Conservation (phyloP, 2,113 vertebrate species). For the Pithys albifrons region DNA sequence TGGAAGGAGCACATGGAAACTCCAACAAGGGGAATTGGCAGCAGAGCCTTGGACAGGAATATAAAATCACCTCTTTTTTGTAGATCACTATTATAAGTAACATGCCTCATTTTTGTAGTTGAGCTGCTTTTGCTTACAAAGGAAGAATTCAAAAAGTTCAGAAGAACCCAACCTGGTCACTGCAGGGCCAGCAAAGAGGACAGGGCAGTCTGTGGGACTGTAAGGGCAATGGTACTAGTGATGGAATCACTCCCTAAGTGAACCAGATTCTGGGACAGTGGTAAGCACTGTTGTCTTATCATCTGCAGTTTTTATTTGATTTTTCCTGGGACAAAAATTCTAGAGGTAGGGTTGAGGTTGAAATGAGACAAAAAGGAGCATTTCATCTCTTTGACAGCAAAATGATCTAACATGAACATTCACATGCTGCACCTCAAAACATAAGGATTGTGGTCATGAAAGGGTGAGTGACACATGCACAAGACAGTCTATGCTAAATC, state of each 20-base stretch:
- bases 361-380: background rate
- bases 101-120: background rate
- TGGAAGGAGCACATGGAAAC: background rate
- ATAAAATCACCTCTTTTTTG: background rate
- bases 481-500: background rate
- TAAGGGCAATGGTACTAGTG: background rate
- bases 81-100: background rate
- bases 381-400: background rate
- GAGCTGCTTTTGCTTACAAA: background rate
- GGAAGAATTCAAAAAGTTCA: background rate
- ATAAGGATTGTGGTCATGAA: background rate
- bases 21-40: background rate
- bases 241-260: background rate
- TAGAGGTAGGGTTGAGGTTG: background rate
- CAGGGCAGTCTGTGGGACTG: background rate
- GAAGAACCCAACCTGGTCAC: background rate
- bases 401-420: background rate
- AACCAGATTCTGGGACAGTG: background rate
- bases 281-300: background rate
- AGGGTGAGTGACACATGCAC: background rate
- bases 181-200: background rate
- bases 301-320: background rate
- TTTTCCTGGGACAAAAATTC: background rate
- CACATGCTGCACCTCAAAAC: background rate
- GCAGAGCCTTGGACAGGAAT: background rate